Base-by-base conservation (phyloP, 2,113 vertebrate genomes). In the Camelus dromedarius region DNA sequence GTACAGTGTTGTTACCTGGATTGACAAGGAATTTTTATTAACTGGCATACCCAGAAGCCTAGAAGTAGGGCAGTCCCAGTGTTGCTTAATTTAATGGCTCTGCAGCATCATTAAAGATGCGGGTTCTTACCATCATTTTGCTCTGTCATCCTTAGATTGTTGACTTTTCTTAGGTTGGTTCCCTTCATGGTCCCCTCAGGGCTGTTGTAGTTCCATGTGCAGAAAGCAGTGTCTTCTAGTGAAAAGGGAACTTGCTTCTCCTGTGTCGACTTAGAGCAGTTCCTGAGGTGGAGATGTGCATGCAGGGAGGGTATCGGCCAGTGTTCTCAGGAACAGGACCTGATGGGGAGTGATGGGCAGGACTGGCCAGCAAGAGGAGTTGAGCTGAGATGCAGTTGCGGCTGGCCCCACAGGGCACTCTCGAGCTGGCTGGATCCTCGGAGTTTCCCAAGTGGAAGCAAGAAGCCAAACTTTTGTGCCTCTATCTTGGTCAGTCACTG, bases 331-430 rank as follows among this genome's bases (percentile, higher is more conserved):
- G 46, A 56, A 38, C 5, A 35, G 10, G 19, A 56, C 2, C 32
- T 9, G 1, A 16, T 58, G 5, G 54, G 20, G 26, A 15, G 9
- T 10, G 14, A 73, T 2, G 9, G 22, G 60, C 24, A 60, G 28
- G 16, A 38, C 1, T 90, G 69, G 16, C 26, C 67, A 18, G n/a
- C 62, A n/a, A 56, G 20, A 60, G 48, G 3, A 54, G 35, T 11
- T 50, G 76, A n/a, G 13, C 16, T 1, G 9, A 8, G 1, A 16
- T 12, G 7, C 3, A 46, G 12, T 8, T 32, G 7, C 20, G 35
- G 4, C 24, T 54, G 28, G 75, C 4, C 48, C n/a, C 35, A 15
- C 12, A 56, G 30, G 38, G 50, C 6, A 22, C 11, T 77, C n/a
- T 28, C 38, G 38, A 70, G 18, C 20, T 64, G 35, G 46, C 20